These are phyloP conservation scores for Petaurus breviceps DNA, from an alignment of 2,113 vertebrate species.

Conservation along the genomic window DNA sequence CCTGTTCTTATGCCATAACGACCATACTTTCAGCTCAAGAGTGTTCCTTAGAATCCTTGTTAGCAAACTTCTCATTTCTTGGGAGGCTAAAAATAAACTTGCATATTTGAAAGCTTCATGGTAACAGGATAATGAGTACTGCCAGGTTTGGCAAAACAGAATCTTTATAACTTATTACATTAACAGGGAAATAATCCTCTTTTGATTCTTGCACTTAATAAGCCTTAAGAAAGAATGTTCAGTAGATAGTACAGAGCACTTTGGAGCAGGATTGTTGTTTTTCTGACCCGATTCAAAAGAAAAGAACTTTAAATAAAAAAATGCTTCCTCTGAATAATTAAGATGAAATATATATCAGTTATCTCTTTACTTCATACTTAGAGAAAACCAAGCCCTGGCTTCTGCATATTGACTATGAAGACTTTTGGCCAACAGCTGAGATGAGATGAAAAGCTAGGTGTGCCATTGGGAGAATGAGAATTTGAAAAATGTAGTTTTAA, in stretches of 20 bases:
- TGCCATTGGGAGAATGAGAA: neutral
- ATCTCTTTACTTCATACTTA: neutral
- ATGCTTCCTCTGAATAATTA: constrained; percentile 22
- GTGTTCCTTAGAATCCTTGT: constrained; percentile 70
- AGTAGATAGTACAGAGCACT: neutral
- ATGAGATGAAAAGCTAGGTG: neutral
- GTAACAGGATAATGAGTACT: constrained; percentile 66
- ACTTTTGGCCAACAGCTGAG: neutral
- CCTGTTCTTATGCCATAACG: constrained; percentile 65
- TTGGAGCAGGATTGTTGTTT: neutral
- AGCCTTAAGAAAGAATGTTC: constrained; percentile 11
- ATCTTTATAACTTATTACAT: neutral
- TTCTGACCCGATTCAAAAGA: neutral
- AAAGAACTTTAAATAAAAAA: neutral
- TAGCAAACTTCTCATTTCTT: constrained; percentile 74
- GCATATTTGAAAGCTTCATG: constrained; percentile 65
- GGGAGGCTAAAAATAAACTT: constrained; percentile 70
- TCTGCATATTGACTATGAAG: neutral
- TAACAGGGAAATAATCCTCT: constrained; percentile 20
- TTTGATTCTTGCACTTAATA: constrained; percentile 45
- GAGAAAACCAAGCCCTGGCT: neutral
- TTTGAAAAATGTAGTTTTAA: neutral
- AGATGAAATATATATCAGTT: neutral
- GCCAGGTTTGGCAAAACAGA: constrained; percentile 47
- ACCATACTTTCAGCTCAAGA: constrained; percentile 71